Evolutionary conservation across 2,113 vertebrate genomes (phyloP), one percentile per base, ranked within the genome.

Genomic region (Dissostichus mawsoni): DNA sequence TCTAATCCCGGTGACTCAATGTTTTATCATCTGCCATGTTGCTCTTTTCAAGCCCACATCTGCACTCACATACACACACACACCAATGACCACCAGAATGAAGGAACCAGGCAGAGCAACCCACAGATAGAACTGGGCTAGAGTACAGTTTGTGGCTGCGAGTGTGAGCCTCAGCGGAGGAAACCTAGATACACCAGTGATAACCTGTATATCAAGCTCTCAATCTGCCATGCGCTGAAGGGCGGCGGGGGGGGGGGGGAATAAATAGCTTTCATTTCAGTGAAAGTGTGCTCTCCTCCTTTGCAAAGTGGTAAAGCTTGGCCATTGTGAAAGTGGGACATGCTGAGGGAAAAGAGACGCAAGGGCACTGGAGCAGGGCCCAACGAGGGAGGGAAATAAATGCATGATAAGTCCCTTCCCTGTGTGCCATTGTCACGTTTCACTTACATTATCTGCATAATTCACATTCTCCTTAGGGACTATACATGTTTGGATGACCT

Each of bases 141-240:
- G 13, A 78, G 85, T 83, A 74, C 82, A 83, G 91, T 75, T 74
- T 75, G 79, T 74, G 87, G 80, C 87, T 76, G 74, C 12, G 6
- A 81, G 69, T 68, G 82, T 69, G 82, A 91, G 84, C 83, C 92
- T 90, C 92, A 74, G 90, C 51, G 92, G 92, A 91, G 87, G 84
- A 83, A 91, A 85, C 92, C 92, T 59, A 93, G 87, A 93, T 93
- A 89, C 86, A 76, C 81, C 78, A 78, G 77, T 85, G 87, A 90
- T 91, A 92, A 92, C 90, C 91, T 91, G 90, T 75, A 92, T 93
- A 91, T 92, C 87, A 81, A 92, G 91, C 89, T 93, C 92, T 92
- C 92, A 93, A 93, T 93, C 90, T 93, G 91, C 92, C 92, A 93
- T 64, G 0, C 23, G 57, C 84, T 78, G 83, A 84, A 85, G 78